These are phyloP conservation scores for Microtus richardsoni DNA, from an alignment of 2,113 vertebrate genomes.

Conservation along the genomic window DNA sequence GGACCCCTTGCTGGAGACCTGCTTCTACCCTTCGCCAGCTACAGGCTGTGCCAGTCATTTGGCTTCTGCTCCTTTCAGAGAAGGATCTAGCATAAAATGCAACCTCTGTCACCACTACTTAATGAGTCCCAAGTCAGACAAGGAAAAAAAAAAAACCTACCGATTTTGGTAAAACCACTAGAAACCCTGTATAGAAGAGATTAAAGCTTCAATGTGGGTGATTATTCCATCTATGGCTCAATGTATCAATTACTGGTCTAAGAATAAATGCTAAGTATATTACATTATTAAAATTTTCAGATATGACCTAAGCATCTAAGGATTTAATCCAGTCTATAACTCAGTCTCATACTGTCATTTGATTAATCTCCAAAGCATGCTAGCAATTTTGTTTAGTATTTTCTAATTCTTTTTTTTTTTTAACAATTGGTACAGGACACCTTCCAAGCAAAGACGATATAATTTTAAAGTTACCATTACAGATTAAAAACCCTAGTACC, in stretches of 20 bases:
- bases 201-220: neutral
- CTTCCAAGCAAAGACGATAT: constrained; percentile 26
- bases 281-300: constrained; percentile 30
- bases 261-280: neutral
- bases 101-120: neutral
- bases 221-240: constrained; percentile 28
- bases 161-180: neutral
- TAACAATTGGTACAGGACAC: neutral
- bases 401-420: constrained; percentile 32
- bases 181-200: neutral
- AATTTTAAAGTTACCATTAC: constrained; percentile 33
- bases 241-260: neutral
- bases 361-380: constrained; percentile 35
- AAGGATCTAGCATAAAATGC: constrained; percentile 30
- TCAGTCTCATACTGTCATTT: neutral
- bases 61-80: neutral
- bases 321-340: neutral
- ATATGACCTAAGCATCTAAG: neutral
- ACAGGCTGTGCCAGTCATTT: neutral
- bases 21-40: neutral
- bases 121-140: neutral
- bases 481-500: neutral
- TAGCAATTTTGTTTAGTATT: neutral
- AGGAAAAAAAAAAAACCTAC: neutral
- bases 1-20: constrained; percentile 1